Percentiles rank a stretch among this genome's conserved stretches.
phyloP scores from a whole-genome alignment of 2,797 vertebrate species.

The Sebastes diaconus region DNA sequence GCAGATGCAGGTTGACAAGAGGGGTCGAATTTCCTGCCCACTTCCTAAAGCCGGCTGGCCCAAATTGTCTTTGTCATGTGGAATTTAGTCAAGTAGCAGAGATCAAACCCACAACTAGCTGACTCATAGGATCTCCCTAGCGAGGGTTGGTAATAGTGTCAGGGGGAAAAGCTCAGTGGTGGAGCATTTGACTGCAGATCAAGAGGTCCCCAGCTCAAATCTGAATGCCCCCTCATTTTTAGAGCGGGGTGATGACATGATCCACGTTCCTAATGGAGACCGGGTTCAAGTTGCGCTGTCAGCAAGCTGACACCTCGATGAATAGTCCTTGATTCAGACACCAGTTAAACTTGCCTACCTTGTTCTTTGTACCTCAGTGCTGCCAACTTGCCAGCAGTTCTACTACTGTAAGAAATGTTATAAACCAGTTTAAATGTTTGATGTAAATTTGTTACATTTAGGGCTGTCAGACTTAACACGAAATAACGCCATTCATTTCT shows the following conservation, averaged over 20 bases:
- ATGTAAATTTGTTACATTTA: not conserved
- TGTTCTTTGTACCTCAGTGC: not conserved
- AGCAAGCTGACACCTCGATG: not conserved
- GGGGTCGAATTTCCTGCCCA: constrained; percentile 31
- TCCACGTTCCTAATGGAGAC: not conserved
- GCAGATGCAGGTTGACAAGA: constrained; percentile 42
- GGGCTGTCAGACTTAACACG: no score
- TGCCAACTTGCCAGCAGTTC: not conserved
- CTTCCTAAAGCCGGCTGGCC: constrained; percentile 40
- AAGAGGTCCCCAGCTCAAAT: constrained; percentile 59
- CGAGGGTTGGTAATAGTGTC: not conserved
- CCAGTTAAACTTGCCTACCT: not conserved
- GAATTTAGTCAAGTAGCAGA: constrained; percentile 32
- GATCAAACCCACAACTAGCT: constrained; percentile 37
- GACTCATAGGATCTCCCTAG: not conserved
- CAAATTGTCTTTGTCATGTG: constrained; percentile 54
- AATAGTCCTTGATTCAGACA: not conserved
- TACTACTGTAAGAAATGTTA: not conserved
- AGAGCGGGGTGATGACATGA: constrained; percentile 3
- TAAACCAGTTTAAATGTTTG: not conserved
- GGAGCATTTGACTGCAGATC: constrained; percentile 66
- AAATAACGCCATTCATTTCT: no score
- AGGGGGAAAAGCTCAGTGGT: constrained; percentile 45
- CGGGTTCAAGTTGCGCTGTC: not conserved
- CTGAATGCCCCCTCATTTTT: constrained; percentile 43